phyloP scores from a whole-genome alignment of 2,888 invertebrate species.

The Volucella inflata region DNA sequence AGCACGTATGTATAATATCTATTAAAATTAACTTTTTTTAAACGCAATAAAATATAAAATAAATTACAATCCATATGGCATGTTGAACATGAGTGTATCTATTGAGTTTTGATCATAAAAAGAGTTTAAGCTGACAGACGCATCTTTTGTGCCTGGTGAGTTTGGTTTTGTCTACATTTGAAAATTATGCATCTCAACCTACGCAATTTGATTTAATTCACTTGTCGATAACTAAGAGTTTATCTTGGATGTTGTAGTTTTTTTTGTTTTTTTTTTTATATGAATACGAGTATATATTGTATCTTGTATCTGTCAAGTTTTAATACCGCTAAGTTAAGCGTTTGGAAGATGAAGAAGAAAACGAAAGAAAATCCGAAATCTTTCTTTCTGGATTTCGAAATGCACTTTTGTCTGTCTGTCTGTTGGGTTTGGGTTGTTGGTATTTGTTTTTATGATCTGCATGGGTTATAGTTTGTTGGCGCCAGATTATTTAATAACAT shows the following conservation, averaged over 20 bases:
- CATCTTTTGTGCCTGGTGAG: slow-evolving; percentile 21
- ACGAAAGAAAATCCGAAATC: slow-evolving; percentile 21
- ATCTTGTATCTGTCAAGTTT: slow-evolving; percentile 18
- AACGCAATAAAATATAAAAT: slow-evolving; percentile 8
- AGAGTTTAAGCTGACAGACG: slow-evolving; percentile 19
- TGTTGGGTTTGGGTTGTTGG: not conserved
- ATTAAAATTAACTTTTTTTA: not conserved
- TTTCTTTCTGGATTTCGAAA: slow-evolving; percentile 55
- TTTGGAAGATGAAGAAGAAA: no score
- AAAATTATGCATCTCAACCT: slow-evolving; percentile 67
- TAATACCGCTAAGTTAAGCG: slow-evolving; percentile 23
- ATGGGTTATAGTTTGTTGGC: slow-evolving; percentile 65
- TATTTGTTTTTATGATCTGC: slow-evolving; percentile 60
- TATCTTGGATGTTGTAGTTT: slow-evolving; percentile 39
- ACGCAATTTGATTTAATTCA: slow-evolving; percentile 68
- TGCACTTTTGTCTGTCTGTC: slow-evolving; percentile 43
- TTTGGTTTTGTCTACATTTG: slow-evolving; percentile 16
- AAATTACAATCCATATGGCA: not conserved
- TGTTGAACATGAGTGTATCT: slow-evolving; percentile 4
- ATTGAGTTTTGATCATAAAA: slow-evolving; percentile 20
- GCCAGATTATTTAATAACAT: slow-evolving; percentile 59
- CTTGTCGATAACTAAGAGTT: slow-evolving; percentile 65
- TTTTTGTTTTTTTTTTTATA: slow-evolving; percentile 22
- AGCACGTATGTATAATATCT: slow-evolving; percentile 81
- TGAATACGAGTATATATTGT: no score